A percentile compares a stretch with the other conserved stretches of the same genome.
These are phyloP conservation scores for Hippocampus barbouri DNA, from an alignment of 2,113 vertebrate genomes.

Conservation along the genomic window DNA sequence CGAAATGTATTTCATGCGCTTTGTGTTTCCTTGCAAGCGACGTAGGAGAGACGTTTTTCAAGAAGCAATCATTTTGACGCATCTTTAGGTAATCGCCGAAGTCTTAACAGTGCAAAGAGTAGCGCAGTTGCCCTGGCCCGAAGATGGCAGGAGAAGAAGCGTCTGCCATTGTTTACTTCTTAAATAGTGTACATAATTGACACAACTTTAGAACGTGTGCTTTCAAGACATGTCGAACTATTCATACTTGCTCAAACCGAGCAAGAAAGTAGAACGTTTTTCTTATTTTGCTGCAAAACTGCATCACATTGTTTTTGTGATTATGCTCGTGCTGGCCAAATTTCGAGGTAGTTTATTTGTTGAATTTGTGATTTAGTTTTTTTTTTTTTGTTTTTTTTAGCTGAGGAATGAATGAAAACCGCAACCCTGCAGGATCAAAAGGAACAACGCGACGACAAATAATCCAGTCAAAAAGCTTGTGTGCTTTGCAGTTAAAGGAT, in stretches of 20 bases:
- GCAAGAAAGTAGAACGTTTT: conserved; percentile 10
- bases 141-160: not conserved
- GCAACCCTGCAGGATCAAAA: not conserved
- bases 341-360: not conserved
- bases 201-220: not conserved
- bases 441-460: not conserved
- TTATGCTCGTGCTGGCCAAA: conserved; percentile 7
- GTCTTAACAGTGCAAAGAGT: conserved; percentile 44
- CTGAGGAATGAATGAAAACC: not conserved
- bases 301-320: conserved; percentile 29
- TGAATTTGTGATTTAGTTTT: not conserved
- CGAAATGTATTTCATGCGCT: conserved; percentile 6
- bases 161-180: conserved; percentile 8
- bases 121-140: conserved; percentile 17
- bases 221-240: conserved; percentile 18
- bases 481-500: not conserved
- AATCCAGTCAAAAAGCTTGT: not conserved
- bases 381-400: not conserved
- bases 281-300: conserved; percentile 22
- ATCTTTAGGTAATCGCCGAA: conserved; percentile 12
- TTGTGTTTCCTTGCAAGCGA: conserved; percentile 5
- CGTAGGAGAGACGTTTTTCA: conserved; percentile 3
- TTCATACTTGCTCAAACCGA: conserved; percentile 25
- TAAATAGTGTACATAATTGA: not conserved
- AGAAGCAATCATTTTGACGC: conserved; percentile 10